Percentiles rank a stretch among this genome's conserved stretches.
Evolutionary conservation across 2,113 vertebrate genomes (phyloP).

Genomic region (Spea bombifrons): DNA sequence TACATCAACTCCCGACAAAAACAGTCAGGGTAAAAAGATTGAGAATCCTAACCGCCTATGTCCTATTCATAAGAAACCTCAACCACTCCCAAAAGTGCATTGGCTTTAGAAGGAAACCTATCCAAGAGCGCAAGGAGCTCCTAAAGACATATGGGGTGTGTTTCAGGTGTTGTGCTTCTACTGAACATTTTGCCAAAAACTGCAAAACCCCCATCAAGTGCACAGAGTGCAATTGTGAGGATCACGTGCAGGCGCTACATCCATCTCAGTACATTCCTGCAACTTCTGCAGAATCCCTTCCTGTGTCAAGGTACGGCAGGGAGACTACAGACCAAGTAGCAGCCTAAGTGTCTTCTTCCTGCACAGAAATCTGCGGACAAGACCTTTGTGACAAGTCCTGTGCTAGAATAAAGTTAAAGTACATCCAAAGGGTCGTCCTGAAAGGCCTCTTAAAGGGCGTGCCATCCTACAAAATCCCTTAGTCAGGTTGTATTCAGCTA

Average conservation of each 20-base stretch:
- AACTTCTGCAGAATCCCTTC: too few relatives aligned
- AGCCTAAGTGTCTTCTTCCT: neutral
- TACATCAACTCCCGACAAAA: neutral
- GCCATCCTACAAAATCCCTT: neutral
- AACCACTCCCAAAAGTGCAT: conserved; percentile 12
- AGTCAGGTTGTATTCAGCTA: too few relatives aligned
- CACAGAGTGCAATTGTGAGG: neutral
- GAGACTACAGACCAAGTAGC: neutral
- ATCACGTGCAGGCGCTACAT: neutral
- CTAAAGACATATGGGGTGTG: conserved; percentile 5
- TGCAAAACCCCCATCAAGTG: neutral
- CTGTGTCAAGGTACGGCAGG: conserved; percentile 2
- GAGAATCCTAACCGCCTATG: conserved; percentile 15
- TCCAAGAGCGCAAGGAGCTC: neutral
- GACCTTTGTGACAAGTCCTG: neutral
- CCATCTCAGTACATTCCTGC: neutral
- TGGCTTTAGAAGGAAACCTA: conserved; percentile 3
- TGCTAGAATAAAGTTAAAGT: conserved; percentile 14
- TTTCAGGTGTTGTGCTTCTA: neutral
- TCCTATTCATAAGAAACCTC: conserved; percentile 10
- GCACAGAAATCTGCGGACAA: neutral
- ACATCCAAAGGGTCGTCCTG: neutral
- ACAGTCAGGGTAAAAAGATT: neutral
- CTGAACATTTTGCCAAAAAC: neutral
- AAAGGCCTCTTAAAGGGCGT: neutral